These are phyloP conservation scores for Ypsolopha sequella DNA, from an alignment of 2,888 invertebrate genomes.

Conservation along the genomic window DNA sequence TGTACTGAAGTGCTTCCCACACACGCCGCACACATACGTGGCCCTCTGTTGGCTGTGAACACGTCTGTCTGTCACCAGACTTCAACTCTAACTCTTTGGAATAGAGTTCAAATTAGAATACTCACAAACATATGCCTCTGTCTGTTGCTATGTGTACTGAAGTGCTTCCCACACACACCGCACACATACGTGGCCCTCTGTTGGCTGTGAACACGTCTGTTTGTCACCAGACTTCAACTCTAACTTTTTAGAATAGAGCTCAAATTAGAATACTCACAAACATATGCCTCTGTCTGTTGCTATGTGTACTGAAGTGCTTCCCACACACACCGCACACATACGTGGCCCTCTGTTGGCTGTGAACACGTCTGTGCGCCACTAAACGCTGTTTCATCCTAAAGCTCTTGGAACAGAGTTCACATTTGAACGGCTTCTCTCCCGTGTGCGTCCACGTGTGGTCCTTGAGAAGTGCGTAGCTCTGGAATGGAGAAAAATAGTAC, in stretches of 20 bases:
- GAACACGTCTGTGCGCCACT: constrained; percentile 46
- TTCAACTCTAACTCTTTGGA: constrained; percentile 51
- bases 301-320: constrained; percentile 51
- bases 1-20: too few relatives aligned
- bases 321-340: constrained; percentile 45
- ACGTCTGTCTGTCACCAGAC: constrained; percentile 43
- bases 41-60: constrained; percentile 35
- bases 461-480: constrained; percentile 53
- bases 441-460: constrained; percentile 63
- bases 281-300: constrained; percentile 55
- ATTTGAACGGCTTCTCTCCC: constrained; percentile 53
- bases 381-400: constrained; percentile 52
- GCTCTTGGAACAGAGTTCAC: constrained; percentile 45
- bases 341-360: constrained; percentile 27
- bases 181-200: constrained; percentile 35
- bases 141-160: constrained; percentile 51
- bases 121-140: too few relatives aligned
- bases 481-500: neutral
- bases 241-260: too few relatives aligned
- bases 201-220: constrained; percentile 25
- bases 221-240: too few relatives aligned
- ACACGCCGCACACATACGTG: constrained; percentile 41
- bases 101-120: constrained; percentile 54
- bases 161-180: constrained; percentile 46
- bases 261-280: constrained; percentile 34